Conservation (phyloP, 2,797 vertebrate genomes). For the Coccyzus lansbergi region DNA sequence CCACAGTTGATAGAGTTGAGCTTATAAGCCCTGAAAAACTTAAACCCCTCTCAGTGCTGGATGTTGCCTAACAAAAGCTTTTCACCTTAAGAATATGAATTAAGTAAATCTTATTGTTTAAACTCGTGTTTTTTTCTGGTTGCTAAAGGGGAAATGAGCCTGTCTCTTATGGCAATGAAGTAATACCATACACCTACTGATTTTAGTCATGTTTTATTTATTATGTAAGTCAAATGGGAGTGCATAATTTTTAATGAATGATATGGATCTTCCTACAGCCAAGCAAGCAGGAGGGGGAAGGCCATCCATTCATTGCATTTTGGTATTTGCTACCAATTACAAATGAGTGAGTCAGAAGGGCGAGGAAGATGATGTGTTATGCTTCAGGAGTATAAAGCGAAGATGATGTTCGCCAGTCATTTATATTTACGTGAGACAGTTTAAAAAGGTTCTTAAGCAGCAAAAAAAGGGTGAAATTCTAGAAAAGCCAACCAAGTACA, state of each 20-base stretch:
- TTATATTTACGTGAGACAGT: neutral
- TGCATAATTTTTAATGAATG: neutral
- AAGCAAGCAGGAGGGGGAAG: neutral
- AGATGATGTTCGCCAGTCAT: neutral
- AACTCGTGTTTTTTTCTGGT: neutral
- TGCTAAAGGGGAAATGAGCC: neutral
- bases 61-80: neutral
- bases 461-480: neutral
- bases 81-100: neutral
- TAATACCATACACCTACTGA: neutral
- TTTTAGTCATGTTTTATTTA: neutral
- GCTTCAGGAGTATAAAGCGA: neutral
- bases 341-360: neutral
- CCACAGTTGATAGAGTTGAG: neutral
- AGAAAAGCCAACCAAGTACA: neutral
- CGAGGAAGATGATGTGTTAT: neutral
- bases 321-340: neutral
- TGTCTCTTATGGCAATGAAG: neutral
- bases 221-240: neutral
- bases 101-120: neutral
- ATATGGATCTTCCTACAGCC: neutral
- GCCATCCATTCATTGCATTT: neutral
- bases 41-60: neutral
- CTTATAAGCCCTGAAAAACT: conserved; percentile 10
- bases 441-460: neutral